Evolutionary conservation across 2,113 vertebrate genomes (phyloP), one percentile per base, ranked within the genome.

Genomic region (Ptilonorhynchus violaceus): DNA sequence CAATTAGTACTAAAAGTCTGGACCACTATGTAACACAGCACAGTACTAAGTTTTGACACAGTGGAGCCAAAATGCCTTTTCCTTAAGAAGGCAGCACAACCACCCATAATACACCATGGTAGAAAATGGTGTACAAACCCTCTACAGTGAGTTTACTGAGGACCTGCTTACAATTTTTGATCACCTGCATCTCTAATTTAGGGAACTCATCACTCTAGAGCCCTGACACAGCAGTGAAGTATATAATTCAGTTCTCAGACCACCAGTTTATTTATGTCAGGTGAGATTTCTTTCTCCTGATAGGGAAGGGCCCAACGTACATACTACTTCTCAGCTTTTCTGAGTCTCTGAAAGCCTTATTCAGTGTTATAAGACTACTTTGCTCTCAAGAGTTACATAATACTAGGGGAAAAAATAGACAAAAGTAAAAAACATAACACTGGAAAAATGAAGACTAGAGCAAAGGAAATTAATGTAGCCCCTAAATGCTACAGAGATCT

Each of bases 101-200:
- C 27, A 20, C 46, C 35, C 2, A 7, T 35, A 39, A 47, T 2
- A 5, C 7, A 30, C 8, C 6, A 23, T 1, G 2, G 23, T 25
- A 69, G 27, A 79, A 85, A 83, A 52, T 15, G 53, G n/a, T 17
- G 4, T 69, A 20, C 19, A 53, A 50, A 67, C 12, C 44, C 75
- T 24, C n/a, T 56, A 33, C 15, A 86, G 50, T 0, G 0, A 5
- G 13, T 59, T 20, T 46, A 42, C 46, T 73, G 44, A 69, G 17
- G 37, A 53, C 6, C 13, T 11, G 2, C 18, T 78, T 9, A 53
- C 35, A n/a, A 76, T 33, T 66, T 89, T n/a, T 79, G 8, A 66
- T n/a, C 25, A 46, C 7, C 23, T 62, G 13, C 35, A 41, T 33
- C 30, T 73, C 37, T 56, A 76, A 2, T 90, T 85, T 67, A 80